phyloP scores from a whole-genome alignment of 2,888 invertebrate species.

The Cyclophora punctaria region DNA sequence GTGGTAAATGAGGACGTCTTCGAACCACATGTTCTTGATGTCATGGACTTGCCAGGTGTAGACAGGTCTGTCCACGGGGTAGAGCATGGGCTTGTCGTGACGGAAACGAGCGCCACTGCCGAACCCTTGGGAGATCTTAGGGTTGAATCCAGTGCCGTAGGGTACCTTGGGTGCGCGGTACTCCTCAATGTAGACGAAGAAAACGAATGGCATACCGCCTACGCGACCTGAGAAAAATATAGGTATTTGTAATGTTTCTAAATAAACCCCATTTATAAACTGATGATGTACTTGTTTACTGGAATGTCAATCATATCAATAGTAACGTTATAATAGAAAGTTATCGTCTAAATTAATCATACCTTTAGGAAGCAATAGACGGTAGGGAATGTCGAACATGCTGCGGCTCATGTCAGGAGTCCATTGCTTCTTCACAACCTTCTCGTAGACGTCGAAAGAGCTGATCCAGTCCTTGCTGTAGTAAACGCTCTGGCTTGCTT shows the following conservation, averaged over 20 bases:
- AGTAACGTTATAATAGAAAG: too few relatives aligned
- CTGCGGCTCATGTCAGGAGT: constrained; percentile 59
- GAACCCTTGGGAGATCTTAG: constrained; percentile 64
- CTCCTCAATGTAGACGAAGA: constrained; percentile 76
- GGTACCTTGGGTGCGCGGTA: constrained; percentile 55
- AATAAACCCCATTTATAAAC: too few relatives aligned
- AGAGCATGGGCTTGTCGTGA: constrained; percentile 69
- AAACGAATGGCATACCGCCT: constrained; percentile 76
- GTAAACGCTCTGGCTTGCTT: constrained; percentile 76
- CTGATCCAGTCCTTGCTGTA: constrained; percentile 71
- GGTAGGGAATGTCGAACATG: constrained; percentile 76
- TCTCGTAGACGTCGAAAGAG: constrained; percentile 56
- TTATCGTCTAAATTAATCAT: constrained; percentile 1
- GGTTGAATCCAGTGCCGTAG: constrained; percentile 55
- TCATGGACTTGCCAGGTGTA: constrained; percentile 42
- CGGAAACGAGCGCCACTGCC: constrained; percentile 59
- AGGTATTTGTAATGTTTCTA: too few relatives aligned
- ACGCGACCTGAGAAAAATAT: constrained; percentile 38
- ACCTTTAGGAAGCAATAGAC: constrained; percentile 80
- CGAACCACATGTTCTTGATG: constrained; percentile 62
- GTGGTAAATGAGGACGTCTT: constrained; percentile 71
- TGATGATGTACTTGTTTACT: too few relatives aligned
- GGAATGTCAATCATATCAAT: too few relatives aligned
- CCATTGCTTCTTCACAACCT: constrained; percentile 61
- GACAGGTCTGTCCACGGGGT: constrained; percentile 73